These are phyloP conservation scores for Scyliorhinus canicula DNA, from an alignment of 2,797 vertebrate genomes.

Conservation along the genomic window DNA sequence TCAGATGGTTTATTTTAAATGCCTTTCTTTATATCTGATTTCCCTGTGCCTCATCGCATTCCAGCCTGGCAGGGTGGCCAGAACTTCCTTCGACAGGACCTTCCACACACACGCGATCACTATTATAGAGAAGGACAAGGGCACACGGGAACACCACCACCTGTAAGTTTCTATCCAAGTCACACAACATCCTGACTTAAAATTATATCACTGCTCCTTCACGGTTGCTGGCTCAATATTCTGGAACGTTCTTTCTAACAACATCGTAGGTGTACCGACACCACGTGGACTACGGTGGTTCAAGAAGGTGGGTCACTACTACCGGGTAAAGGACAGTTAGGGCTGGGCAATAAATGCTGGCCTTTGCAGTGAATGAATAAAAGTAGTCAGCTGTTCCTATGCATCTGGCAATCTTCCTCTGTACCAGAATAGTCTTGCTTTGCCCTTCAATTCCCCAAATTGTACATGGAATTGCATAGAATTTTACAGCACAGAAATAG, in stretches of 20 bases:
- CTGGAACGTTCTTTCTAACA: not conserved
- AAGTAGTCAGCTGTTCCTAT: not conserved
- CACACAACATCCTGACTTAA: too few relatives aligned
- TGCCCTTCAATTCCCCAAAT: not conserved
- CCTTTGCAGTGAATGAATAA: not conserved
- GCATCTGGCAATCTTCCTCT: not conserved
- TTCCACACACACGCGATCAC: not conserved
- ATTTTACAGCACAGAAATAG: not conserved
- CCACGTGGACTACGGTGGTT: not conserved
- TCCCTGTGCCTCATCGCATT: not conserved
- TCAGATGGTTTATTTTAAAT: not conserved
- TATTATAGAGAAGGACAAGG: not conserved
- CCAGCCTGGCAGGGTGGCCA: not conserved
- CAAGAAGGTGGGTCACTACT: not conserved
- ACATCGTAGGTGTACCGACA: not conserved
- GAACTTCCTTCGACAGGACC: not conserved
- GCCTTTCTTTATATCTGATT: not conserved
- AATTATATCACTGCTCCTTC: not conserved
- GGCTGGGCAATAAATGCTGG: too few relatives aligned
- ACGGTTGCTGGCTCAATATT: not conserved
- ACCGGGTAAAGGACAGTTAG: not conserved
- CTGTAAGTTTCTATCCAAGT: too few relatives aligned
- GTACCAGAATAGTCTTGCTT: not conserved
- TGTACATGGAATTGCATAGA: not conserved
- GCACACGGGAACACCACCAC: too few relatives aligned